Evolutionary conservation across 2,888 invertebrate species (phyloP), one percentile per base, ranked within the genome.

Genomic region (Dione vanillae): DNA sequence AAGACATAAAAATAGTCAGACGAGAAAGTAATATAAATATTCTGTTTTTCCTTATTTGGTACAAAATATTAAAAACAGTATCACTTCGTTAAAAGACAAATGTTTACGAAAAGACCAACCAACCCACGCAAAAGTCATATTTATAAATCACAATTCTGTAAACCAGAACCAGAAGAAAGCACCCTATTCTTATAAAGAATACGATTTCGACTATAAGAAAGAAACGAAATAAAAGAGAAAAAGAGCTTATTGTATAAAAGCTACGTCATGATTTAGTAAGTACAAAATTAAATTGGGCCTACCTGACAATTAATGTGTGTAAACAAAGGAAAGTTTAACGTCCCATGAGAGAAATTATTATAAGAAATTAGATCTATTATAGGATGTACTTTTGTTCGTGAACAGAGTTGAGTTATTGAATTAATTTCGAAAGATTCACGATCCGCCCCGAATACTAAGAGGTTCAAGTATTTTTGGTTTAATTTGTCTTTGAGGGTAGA

Each of bases 381-480:
- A 62, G 62, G 54, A 80, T 83, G 83, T 82, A 80, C 83, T 82
- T 82, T 83, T 87, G 86, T 87, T 87, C 85, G 84, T 77, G 83
- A 81, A 80, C 79, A 77, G 77, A 78, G 75, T 80, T 88, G 90
- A 91, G 90, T 90, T 91, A 91, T 91, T 86, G 85, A 90, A 91
- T 91, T 89, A 91, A 91, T 91, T 90, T 89, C 83, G 82, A 82
- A 83, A 89, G 87, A 87, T 87, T 88, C 86, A 84, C 83, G 85
- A 81, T 83, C 79, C 73, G 82, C 82, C 78, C 73, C 81, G 89
- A 90, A 91, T 90, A 90, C 87, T 88, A 88, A 88, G 86, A 88
- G 85, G 87, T 76, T 82, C 84, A 86, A 88, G 86, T 89, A 87
- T 89, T 91, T 89, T 90, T 78, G 82, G 86, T 85, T 88, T 87